These are phyloP conservation scores for Lepidocolaptes lacrymiger DNA, from an alignment of 2,797 vertebrate genomes.

Conservation along the genomic window DNA sequence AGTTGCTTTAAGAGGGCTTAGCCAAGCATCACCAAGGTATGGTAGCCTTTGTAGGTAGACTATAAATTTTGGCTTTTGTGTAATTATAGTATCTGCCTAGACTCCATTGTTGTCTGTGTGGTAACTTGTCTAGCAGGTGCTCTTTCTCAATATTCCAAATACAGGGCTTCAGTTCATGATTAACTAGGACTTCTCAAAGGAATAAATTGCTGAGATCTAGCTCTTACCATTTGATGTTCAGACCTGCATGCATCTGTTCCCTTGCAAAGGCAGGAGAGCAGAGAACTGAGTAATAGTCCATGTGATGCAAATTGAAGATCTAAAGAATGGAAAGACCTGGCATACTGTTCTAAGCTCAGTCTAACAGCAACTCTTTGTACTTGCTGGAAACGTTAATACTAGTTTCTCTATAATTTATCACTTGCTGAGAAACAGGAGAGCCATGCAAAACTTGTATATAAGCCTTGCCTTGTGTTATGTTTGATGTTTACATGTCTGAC, in stretches of 20 bases:
- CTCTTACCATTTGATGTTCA: background rate
- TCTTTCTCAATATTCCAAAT: slow-evolving; percentile 17
- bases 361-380: background rate
- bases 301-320: slow-evolving; percentile 16
- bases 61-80: slow-evolving; percentile 38
- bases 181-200: background rate
- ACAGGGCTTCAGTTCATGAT: background rate
- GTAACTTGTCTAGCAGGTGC: background rate
- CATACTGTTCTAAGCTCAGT: background rate
- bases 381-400: background rate
- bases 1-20: slow-evolving; percentile 35
- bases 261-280: background rate
- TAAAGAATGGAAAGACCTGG: background rate
- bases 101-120: background rate
- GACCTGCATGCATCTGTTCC: background rate
- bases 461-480: background rate
- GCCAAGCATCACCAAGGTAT: background rate
- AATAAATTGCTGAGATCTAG: background rate
- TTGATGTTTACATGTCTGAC: background rate
- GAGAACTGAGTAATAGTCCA: background rate
- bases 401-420: background rate
- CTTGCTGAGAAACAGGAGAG: background rate
- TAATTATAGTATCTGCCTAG: slow-evolving; percentile 35
- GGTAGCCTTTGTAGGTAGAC: background rate
- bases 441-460: background rate